Conservation (phyloP, 1,140 invertebrate genomes). For the Antheraea mylitta region DNA sequence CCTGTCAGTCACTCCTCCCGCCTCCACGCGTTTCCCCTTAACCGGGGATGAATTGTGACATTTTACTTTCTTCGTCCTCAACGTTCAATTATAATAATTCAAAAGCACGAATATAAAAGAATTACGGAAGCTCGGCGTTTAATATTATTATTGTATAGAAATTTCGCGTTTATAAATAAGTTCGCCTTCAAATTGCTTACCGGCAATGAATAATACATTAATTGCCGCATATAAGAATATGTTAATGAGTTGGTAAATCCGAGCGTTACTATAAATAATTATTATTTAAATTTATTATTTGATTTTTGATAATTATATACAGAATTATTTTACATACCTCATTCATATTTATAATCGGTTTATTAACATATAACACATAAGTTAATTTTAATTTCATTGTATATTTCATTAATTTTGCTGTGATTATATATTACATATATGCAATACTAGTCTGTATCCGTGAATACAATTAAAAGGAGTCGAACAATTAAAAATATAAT, state of each 20-base stretch:
- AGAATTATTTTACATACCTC: not conserved
- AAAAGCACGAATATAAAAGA: not conserved
- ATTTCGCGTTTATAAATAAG: not conserved
- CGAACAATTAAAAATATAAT: too few species aligned
- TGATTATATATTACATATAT: too few species aligned
- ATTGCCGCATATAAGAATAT: not conserved
- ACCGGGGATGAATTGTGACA: constrained; percentile 56
- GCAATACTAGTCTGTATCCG: too few species aligned
- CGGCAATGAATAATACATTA: constrained; percentile 1
- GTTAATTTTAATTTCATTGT: too few species aligned
- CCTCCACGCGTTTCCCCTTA: constrained; percentile 20
- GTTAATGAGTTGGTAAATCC: not conserved
- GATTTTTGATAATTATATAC: not conserved
- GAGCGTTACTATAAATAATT: not conserved
- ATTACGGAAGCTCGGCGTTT: not conserved
- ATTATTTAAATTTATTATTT: not conserved
- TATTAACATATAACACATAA: too few species aligned
- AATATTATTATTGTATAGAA: not conserved
- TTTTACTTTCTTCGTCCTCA: constrained; percentile 55
- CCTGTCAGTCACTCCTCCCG: constrained; percentile 11
- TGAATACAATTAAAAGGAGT: too few species aligned
- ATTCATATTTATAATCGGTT: not conserved
- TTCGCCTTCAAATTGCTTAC: not conserved
- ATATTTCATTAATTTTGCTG: too few species aligned
- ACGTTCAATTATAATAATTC: constrained; percentile 50